Conservation (phyloP, 1,140 invertebrate genomes). For the Drosophila sp. region DNA sequence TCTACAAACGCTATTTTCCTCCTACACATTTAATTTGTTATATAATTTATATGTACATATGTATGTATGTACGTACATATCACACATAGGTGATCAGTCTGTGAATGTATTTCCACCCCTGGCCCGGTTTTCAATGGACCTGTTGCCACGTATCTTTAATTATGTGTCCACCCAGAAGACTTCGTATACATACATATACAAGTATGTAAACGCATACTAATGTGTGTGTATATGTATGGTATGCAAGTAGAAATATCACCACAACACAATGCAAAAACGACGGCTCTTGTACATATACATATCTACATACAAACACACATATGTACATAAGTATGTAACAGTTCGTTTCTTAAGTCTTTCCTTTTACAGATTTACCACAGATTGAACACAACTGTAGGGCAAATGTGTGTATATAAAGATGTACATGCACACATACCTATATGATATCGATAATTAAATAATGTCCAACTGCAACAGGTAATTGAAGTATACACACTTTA, state of each 20-base stretch:
- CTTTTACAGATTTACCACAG: not conserved
- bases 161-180: constrained; percentile 4
- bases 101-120: constrained; percentile 5
- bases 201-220: constrained; percentile 2
- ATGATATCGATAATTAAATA: constrained; percentile 13
- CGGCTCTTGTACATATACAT: not conserved
- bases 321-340: not conserved
- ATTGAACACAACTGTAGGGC: constrained; percentile 12
- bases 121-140: constrained; percentile 5
- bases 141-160: constrained; percentile 19
- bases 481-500: constrained; percentile 64
- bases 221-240: constrained; percentile 5
- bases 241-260: constrained; percentile 10
- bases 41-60: not conserved
- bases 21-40: not conserved
- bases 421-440: constrained; percentile 17
- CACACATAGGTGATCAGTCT: not conserved
- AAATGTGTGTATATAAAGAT: constrained; percentile 12
- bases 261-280: constrained; percentile 11
- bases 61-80: constrained; percentile 2
- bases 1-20: not conserved
- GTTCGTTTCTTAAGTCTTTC: constrained; percentile 15
- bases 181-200: not conserved
- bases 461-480: constrained; percentile 41
- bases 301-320: not conserved